These are phyloP conservation scores for Drosophila rubida DNA, from an alignment of 2,888 invertebrate species.

Conservation along the genomic window DNA sequence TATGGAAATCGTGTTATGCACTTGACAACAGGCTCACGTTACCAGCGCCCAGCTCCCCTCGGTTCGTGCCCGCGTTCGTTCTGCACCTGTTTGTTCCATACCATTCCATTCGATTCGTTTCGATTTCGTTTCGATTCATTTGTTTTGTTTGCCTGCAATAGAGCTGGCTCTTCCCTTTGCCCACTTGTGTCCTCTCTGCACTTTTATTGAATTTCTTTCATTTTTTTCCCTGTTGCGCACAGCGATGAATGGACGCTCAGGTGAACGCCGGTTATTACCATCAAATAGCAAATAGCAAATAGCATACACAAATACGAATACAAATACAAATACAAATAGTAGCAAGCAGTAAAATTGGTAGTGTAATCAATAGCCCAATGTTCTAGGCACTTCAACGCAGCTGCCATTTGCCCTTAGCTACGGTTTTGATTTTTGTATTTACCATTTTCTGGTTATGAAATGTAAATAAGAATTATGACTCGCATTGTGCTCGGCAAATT, in stretches of 20 bases:
- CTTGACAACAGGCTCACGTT: conserved; percentile 33
- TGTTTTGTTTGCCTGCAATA: conserved; percentile 32
- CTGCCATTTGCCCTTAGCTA: background rate
- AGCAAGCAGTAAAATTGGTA: conserved; percentile 27
- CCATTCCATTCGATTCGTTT: conserved; percentile 19
- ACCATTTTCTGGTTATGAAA: conserved; percentile 7
- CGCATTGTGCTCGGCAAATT: background rate
- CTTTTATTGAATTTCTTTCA: conserved; percentile 22
- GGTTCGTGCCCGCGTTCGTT: conserved; percentile 1
- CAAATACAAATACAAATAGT: conserved; percentile 21
- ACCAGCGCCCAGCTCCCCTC: conserved; percentile 8
- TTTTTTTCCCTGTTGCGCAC: background rate
- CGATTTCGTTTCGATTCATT: conserved; percentile 30
- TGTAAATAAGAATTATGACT: conserved; percentile 29
- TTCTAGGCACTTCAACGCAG: conserved; percentile 37
- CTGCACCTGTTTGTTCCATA: background rate
- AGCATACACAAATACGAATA: conserved; percentile 20
- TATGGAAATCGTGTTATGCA: conserved; percentile 46
- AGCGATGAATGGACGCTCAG: conserved; percentile 19
- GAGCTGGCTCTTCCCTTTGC: conserved; percentile 1
- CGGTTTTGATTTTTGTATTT: background rate
- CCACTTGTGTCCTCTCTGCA: background rate
- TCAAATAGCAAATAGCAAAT: conserved; percentile 21
- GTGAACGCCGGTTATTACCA: conserved; percentile 47
- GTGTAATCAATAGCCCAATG: conserved; percentile 46